phyloP scores from a whole-genome alignment of 2,888 invertebrate genomes.

The Metacarcinus magister region DNA sequence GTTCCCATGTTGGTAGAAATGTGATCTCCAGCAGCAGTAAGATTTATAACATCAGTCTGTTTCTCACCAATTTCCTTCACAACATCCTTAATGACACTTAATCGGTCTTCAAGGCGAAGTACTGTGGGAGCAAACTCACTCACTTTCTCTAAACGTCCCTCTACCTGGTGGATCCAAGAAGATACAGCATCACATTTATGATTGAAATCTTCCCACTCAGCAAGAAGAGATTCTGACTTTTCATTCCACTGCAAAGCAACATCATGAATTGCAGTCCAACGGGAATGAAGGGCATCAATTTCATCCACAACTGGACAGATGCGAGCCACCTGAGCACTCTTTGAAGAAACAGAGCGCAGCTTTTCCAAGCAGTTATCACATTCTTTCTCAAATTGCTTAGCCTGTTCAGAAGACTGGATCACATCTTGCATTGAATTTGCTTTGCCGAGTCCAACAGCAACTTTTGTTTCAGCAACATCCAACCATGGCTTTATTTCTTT shows the following conservation, averaged over 20 bases:
- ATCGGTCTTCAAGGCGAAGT: constrained; percentile 82
- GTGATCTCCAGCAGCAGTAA: constrained; percentile 92
- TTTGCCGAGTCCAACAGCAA: constrained; percentile 89
- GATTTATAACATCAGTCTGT: constrained; percentile 91
- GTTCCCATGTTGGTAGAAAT: constrained; percentile 91
- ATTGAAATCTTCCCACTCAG: constrained; percentile 93
- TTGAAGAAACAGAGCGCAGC: constrained; percentile 90
- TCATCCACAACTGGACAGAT: constrained; percentile 92
- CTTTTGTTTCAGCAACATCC: constrained; percentile 93
- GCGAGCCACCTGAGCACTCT: constrained; percentile 91
- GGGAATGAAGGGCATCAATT: constrained; percentile 92
- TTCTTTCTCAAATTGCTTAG: constrained; percentile 90
- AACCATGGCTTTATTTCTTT: constrained; percentile 91
- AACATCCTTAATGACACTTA: constrained; percentile 84
- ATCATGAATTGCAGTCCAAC: constrained; percentile 90
- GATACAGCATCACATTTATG: constrained; percentile 90
- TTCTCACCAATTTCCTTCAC: constrained; percentile 94
- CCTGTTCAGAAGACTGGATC: constrained; percentile 85
- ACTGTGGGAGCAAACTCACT: constrained; percentile 83
- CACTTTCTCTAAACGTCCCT: constrained; percentile 84
- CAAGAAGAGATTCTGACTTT: constrained; percentile 91
- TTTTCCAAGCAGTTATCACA: constrained; percentile 91
- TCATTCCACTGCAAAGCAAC: constrained; percentile 91
- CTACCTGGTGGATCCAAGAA: constrained; percentile 88
- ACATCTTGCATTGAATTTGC: constrained; percentile 93